Evolutionary conservation across 2,113 vertebrate species (phyloP), one percentile per base, ranked within the genome.

Genomic region (Ailuropoda melanoleuca): DNA sequence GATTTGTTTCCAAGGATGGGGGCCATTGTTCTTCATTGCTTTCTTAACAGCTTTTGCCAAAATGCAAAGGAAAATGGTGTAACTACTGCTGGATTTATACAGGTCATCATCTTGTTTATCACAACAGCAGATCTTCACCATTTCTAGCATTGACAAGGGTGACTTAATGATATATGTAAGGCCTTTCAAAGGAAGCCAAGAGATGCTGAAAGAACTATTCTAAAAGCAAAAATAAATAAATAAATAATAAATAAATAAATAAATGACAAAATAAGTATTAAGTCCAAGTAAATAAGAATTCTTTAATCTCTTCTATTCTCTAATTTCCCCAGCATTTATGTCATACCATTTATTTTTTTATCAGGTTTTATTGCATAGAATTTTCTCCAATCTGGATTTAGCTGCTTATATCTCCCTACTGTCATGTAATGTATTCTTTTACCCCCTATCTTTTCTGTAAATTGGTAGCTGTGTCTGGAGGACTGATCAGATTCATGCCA

Each of bases 1-100:
- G 97, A 99, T 99, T 98, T 99, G 99, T 97, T 99, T 99, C 99
- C 99, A 99, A 93, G 99, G 99, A 98, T 99, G 99, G 86, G 99
- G 95, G 0, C 99, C 99, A 77, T 87, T 99, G 62, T 95, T 98
- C 93, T 99, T 99, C 82, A 97, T 95, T 91, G 98, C 98, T 98
- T 99, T 99, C 88, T 98, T 99, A 90, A 99, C 98, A 98, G 99
- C 99, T 97, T 98, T 98, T 93, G 99, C 99, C 98, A 99, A 98
- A 98, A 99, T 99, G 87, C 99, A 98, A 89, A 99, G 99, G 97
- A 99, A 99, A 98, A 99, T 99, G 87, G 99, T 99, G 96, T 99
- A 99, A 98, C 99, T 99, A 98, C 98, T 99, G 98, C 99, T 98
- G 89, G 99, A 99, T 97, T 98, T 98, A 98, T 99, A 99, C 24